Evolutionary conservation across 2,113 vertebrate genomes (phyloP).

Genomic region (Rattus rattus): DNA sequence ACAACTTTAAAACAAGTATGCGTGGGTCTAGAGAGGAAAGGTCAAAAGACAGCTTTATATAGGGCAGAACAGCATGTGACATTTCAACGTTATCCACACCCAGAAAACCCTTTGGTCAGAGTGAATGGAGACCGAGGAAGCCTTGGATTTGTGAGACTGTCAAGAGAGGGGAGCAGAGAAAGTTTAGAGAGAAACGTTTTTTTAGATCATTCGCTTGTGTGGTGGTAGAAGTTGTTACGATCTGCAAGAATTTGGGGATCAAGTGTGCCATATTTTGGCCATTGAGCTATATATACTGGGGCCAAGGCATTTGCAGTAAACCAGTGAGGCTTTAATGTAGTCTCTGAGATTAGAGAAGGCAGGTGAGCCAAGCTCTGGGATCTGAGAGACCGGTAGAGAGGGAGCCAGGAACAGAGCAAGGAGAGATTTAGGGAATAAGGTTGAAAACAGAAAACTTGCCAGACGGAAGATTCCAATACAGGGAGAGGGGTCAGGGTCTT

Average conservation of each 20-base stretch:
- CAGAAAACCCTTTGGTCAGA: neutral
- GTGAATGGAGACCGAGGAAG: neutral
- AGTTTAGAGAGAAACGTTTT: neutral
- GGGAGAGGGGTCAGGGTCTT: neutral
- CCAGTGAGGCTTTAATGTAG: neutral
- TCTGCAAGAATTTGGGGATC: neutral
- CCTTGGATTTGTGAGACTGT: neutral
- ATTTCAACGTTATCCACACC: neutral
- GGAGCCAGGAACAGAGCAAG: neutral
- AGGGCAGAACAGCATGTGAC: neutral
- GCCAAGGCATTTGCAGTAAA: neutral
- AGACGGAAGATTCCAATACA: neutral
- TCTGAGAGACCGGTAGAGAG: neutral
- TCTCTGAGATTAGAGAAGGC: neutral
- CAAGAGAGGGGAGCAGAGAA: neutral
- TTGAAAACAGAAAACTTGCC: neutral
- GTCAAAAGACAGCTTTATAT: neutral
- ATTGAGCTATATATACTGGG: neutral
- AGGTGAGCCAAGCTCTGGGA: neutral
- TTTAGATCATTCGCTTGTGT: neutral
- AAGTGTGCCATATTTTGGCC: neutral
- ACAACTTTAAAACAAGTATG: neutral
- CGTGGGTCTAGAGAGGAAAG: neutral
- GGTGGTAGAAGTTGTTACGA: neutral
- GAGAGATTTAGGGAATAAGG: neutral